These are phyloP conservation scores for Tuberolachnus salignus DNA, from an alignment of 2,888 invertebrate species.

Conservation along the genomic window DNA sequence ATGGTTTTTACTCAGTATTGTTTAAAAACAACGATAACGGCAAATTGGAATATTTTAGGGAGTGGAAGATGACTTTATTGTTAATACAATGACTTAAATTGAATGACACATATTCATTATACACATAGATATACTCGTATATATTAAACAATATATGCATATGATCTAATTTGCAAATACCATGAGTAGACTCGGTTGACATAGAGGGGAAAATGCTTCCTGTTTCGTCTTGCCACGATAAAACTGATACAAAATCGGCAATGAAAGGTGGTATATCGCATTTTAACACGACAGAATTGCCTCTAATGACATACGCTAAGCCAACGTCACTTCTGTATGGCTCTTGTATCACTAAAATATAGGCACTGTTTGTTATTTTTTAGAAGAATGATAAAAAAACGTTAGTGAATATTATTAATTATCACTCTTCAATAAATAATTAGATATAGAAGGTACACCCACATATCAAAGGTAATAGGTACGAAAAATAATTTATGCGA, in stretches of 20 bases:
- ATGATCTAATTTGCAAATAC: conserved; percentile 51
- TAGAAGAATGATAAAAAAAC: not conserved
- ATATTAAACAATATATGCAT: not conserved
- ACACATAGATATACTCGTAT: not conserved
- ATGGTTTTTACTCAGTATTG: not conserved
- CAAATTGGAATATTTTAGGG: conserved; percentile 16
- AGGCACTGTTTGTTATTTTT: not conserved
- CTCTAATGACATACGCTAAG: conserved; percentile 80
- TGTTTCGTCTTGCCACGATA: conserved; percentile 74
- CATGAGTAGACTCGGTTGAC: conserved; percentile 26
- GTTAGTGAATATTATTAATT: not conserved
- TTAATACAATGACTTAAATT: conserved; percentile 28
- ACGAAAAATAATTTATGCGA: too few relatives aligned
- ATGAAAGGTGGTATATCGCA: conserved; percentile 89
- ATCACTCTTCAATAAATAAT: not conserved
- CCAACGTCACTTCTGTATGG: conserved; percentile 50
- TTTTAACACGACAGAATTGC: conserved; percentile 83
- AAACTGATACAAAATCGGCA: conserved; percentile 87
- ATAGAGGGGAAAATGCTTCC: conserved; percentile 63
- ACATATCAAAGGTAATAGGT: too few relatives aligned
- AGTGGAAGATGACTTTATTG: conserved; percentile 14
- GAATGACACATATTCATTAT: conserved; percentile 20
- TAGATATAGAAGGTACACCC: not conserved
- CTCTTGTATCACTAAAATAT: conserved; percentile 41
- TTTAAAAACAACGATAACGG: conserved; percentile 26